Evolutionary conservation across 2,797 vertebrate species (phyloP).

Genomic region (Furcifer pardalis): DNA sequence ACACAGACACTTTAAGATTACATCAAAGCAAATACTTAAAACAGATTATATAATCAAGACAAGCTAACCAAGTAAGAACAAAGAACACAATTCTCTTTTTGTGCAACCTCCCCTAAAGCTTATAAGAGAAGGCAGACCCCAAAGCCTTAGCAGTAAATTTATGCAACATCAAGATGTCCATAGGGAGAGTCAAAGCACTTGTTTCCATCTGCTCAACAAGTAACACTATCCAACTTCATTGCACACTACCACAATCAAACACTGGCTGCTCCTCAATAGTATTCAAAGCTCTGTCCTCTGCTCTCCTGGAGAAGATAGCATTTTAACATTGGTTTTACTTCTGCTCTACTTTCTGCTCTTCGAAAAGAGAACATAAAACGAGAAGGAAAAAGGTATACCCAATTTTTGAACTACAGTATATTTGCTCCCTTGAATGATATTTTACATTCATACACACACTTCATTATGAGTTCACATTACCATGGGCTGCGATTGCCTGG

Average conservation of each 20-base stretch:
- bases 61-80: background rate
- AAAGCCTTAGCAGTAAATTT: background rate
- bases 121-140: no score
- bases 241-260: background rate
- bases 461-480: background rate
- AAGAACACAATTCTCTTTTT: background rate
- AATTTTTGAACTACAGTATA: background rate
- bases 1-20: background rate
- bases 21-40: background rate
- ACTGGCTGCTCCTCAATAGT: background rate
- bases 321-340: background rate
- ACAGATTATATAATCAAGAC: background rate
- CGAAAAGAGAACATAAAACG: background rate
- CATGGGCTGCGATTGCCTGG: background rate
- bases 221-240: background rate
- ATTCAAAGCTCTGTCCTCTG: background rate
- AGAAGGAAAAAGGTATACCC: background rate
- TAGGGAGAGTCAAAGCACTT: background rate
- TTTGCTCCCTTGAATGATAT: background rate
- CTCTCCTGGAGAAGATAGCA: background rate
- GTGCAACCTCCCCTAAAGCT: background rate
- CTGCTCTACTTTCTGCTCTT: background rate
- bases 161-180: background rate
- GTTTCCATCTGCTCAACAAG: background rate
- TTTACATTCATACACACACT: background rate